Conservation (phyloP, 2,888 invertebrate species). For the Julus scandinavius region DNA sequence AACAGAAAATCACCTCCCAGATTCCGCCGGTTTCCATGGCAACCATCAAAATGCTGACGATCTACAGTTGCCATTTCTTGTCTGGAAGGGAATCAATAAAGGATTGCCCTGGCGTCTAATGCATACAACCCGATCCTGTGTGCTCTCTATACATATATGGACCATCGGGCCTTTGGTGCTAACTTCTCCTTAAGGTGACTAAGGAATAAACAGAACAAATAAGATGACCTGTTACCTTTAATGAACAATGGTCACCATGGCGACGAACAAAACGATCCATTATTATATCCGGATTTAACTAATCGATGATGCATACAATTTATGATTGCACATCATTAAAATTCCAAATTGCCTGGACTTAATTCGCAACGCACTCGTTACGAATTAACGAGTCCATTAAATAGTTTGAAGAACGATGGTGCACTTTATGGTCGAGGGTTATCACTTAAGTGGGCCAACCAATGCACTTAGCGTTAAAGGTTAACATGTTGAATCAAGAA, state of each 20-base stretch:
- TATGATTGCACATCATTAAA: conserved; percentile 8
- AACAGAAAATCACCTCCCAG: background rate
- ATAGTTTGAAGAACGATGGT: background rate
- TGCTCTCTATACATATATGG: background rate
- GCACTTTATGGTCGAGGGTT: background rate
- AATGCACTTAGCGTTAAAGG: too few species aligned
- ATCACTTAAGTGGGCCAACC: too few species aligned
- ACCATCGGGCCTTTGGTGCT: background rate
- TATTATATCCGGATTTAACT: conserved; percentile 4
- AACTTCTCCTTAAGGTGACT: background rate
- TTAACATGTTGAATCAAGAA: too few species aligned
- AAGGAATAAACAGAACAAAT: background rate
- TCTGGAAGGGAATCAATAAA: conserved; percentile 32
- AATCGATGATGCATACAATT: conserved; percentile 5
- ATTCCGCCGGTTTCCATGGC: conserved; percentile 3
- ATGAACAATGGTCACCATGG: conserved; percentile 27
- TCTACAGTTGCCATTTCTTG: conserved; percentile 28
- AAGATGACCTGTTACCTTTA: background rate
- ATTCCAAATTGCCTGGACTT: background rate
- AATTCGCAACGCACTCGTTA: background rate
- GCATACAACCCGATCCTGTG: background rate
- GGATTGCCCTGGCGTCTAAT: background rate
- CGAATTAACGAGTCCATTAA: background rate
- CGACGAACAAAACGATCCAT: background rate
- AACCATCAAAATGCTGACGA: conserved; percentile 35